phyloP scores from a whole-genome alignment of 2,797 vertebrate genomes.

The Rhynchonycteris naso region DNA sequence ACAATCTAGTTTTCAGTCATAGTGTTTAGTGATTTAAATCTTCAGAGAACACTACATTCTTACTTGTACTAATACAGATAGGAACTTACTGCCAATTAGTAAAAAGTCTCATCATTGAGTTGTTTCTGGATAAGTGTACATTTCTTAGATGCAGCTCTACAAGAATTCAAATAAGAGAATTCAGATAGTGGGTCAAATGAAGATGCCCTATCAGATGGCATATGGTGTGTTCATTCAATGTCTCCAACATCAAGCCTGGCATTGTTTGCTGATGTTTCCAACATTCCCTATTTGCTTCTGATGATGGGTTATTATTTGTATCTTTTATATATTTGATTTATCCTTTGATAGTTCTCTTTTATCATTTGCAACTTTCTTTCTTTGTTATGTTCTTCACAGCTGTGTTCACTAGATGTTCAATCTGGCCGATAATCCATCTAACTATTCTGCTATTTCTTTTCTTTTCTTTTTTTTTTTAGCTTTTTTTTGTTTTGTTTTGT shows the following conservation, averaged over 20 bases:
- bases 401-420: neutral
- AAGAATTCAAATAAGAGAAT: neutral
- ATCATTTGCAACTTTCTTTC: neutral
- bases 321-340: neutral
- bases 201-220: neutral
- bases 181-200: neutral
- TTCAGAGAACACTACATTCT: neutral
- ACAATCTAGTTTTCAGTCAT: neutral
- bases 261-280: neutral
- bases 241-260: neutral
- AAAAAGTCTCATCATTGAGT: neutral
- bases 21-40: neutral
- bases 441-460: neutral
- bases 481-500: too few relatives aligned
- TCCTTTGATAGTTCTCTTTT: neutral
- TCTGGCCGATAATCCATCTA: neutral
- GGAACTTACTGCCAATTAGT: neutral
- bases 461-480: too few relatives aligned
- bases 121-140: neutral
- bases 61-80: neutral
- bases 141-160: neutral
- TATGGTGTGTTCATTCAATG: neutral
- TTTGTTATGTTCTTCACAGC: neutral
- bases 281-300: neutral
- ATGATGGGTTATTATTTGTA: neutral